Percentiles rank a stretch among this genome's conserved stretches.
These are phyloP conservation scores for Spheniscus humboldti DNA, from an alignment of 2,797 vertebrate genomes.

Conservation along the genomic window DNA sequence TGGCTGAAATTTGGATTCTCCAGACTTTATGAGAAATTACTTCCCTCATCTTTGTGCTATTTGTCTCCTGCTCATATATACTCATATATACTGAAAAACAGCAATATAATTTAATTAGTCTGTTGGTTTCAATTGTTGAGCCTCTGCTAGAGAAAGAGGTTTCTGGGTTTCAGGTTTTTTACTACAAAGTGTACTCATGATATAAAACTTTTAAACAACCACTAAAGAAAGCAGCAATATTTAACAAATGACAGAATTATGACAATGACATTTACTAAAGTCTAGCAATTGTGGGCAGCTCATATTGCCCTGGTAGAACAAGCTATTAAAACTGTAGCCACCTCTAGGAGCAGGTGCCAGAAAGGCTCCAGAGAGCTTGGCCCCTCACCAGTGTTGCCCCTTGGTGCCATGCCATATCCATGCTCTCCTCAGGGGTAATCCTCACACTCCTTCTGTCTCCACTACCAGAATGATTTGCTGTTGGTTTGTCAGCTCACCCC, in stretches of 20 bases:
- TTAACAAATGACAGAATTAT: not conserved
- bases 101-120: not conserved
- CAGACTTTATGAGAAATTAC: not conserved
- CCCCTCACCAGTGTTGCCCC: not conserved
- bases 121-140: not conserved
- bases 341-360: not conserved
- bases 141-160: not conserved
- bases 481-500: not conserved
- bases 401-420: not conserved
- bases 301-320: accelerated
- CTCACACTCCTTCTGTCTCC: not conserved
- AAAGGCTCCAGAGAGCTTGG: not conserved
- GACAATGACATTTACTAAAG: not conserved
- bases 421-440: not conserved
- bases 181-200: not conserved
- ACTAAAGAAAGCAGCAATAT: not conserved
- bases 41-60: not conserved
- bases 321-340: not conserved
- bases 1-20: not conserved
- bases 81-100: not conserved
- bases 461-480: not conserved
- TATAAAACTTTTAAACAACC: not conserved
- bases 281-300: not conserved
- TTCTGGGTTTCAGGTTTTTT: not conserved
- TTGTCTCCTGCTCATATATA: not conserved